Percentiles rank a stretch among this genome's conserved stretches.
Evolutionary conservation across 1,140 invertebrate species (phyloP).

Genomic region (Alviniconcha marisindica): DNA sequence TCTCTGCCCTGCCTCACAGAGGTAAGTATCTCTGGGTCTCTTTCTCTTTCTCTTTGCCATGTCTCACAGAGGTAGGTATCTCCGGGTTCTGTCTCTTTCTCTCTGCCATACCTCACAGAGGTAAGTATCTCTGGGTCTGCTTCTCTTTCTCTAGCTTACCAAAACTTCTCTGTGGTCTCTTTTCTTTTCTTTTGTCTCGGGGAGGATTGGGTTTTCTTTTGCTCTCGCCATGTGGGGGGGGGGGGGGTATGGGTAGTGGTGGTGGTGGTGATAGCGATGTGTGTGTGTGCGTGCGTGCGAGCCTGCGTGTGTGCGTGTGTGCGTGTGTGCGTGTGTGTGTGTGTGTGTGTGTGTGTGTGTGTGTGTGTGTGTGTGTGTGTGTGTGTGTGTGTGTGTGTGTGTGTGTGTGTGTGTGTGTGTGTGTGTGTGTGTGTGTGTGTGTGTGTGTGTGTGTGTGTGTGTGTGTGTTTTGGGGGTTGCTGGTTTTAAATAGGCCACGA

Average conservation of each 20-base stretch:
- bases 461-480: not conserved
- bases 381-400: not conserved
- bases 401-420: not conserved
- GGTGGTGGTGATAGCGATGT: not conserved
- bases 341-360: not conserved
- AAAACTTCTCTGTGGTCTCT: too few relatives aligned
- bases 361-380: not conserved
- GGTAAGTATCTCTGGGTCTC: too few relatives aligned
- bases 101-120: too few relatives aligned
- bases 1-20: too few relatives aligned
- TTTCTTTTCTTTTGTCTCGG: too few relatives aligned
- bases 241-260: not conserved
- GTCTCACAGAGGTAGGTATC: too few relatives aligned
- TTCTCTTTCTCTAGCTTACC: conserved; percentile 1
- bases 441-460: conserved; percentile 12
- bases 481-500: too few relatives aligned
- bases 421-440: not conserved
- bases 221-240: too few relatives aligned
- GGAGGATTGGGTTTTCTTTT: too few relatives aligned
- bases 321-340: not conserved
- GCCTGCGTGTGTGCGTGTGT: not conserved
- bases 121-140: too few relatives aligned
- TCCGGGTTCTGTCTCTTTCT: not conserved
- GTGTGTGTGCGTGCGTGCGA: conserved; percentile 9
- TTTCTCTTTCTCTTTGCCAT: not conserved